These are phyloP conservation scores for Apostichopus parvimensis DNA, from an alignment of 35 echinoderm and acorn worm species.

Conservation along the genomic window DNA sequence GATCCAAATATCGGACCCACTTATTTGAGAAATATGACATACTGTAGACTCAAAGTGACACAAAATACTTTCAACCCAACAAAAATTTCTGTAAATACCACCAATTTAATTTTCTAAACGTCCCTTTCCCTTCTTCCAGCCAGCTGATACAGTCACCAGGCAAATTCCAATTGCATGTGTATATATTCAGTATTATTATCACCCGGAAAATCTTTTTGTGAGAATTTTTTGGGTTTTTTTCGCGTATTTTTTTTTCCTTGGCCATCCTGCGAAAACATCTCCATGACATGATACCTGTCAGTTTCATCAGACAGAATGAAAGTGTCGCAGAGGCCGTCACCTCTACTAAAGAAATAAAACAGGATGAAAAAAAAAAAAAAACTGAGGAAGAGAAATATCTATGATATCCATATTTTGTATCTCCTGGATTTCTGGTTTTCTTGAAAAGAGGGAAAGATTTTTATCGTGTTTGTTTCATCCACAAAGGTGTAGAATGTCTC, in stretches of 20 bases:
- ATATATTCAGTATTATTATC: not conserved
- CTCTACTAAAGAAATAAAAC: not conserved
- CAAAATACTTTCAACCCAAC: no score
- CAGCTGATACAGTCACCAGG: no score
- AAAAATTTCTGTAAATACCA: no score
- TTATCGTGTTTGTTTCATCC: conserved; percentile 39
- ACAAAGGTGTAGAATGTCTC: conserved; percentile 24
- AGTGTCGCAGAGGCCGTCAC: not conserved
- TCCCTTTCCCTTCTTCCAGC: no score
- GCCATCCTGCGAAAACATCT: not conserved
- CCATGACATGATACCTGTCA: not conserved
- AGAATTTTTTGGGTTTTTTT: not conserved
- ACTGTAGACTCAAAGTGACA: no score
- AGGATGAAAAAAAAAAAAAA: not conserved
- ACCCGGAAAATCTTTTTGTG: not conserved
- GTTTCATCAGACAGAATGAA: not conserved
- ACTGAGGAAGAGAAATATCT: not conserved
- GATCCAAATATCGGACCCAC: no score
- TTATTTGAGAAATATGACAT: no score
- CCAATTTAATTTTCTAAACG: no score
- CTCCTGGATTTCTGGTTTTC: not conserved
- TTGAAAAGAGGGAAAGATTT: conserved; percentile 14
- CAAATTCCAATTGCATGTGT: no score
- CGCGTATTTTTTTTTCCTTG: not conserved
- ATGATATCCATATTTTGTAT: not conserved